Conservation (phyloP, 1,140 invertebrate genomes). For the Chironomus tepperi region DNA sequence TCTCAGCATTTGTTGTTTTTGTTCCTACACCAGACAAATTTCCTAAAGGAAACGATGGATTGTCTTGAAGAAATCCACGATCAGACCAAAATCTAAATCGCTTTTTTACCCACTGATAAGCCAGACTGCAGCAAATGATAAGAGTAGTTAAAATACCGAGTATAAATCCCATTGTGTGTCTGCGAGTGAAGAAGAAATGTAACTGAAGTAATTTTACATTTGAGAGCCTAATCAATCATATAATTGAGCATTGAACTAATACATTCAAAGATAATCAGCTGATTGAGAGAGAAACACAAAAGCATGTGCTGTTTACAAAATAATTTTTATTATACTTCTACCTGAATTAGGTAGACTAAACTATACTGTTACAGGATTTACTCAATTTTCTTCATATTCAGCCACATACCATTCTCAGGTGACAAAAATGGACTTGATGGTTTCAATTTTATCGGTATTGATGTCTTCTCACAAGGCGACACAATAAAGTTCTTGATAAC, state of each 20-base stretch:
- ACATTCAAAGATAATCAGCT: too few relatives aligned
- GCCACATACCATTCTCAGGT: conserved; percentile 38
- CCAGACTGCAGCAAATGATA: not conserved
- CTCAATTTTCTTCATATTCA: not conserved
- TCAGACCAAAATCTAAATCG: not conserved
- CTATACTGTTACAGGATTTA: not conserved
- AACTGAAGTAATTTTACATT: not conserved
- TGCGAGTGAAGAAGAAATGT: too few relatives aligned
- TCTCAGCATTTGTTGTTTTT: not conserved
- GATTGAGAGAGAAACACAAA: too few relatives aligned
- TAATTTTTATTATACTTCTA: too few relatives aligned
- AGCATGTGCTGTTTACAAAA: too few relatives aligned
- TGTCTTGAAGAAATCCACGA: not conserved
- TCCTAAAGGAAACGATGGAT: not conserved
- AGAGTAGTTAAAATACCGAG: too few relatives aligned
- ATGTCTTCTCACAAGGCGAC: conserved; percentile 41
- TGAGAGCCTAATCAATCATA: too few relatives aligned
- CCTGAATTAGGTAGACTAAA: too few relatives aligned
- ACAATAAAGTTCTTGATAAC: conserved; percentile 43
- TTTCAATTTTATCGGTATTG: conserved; percentile 42
- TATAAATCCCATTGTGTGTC: too few relatives aligned
- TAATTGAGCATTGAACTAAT: too few relatives aligned
- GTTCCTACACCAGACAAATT: not conserved
- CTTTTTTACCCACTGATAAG: not conserved
- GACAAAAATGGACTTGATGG: conserved; percentile 36